These are phyloP conservation scores for Petrolisthes cinctipes DNA, from an alignment of 2,888 invertebrate genomes.

Conservation along the genomic window DNA sequence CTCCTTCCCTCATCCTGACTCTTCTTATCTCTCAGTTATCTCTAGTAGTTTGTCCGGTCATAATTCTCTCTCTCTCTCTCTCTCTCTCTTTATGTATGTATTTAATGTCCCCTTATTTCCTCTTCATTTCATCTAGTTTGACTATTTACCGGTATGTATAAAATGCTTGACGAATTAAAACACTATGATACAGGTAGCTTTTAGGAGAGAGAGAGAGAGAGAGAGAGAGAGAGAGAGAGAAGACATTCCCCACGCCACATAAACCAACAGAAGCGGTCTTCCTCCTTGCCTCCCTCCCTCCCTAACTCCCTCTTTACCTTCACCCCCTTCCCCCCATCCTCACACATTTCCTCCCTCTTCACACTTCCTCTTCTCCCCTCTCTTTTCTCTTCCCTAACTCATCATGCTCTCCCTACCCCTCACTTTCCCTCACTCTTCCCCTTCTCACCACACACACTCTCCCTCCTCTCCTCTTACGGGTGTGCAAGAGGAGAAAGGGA, in stretches of 20 bases:
- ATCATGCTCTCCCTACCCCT: background rate
- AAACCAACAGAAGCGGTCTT: no score
- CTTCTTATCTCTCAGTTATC: background rate
- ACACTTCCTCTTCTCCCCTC: background rate
- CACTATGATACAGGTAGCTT: background rate
- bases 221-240: no score
- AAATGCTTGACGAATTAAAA: background rate
- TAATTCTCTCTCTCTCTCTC: conserved; percentile 16
- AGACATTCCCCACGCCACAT: no score
- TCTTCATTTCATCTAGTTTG: background rate
- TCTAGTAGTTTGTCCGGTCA: background rate
- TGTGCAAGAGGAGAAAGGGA: no score
- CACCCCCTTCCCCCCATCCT: background rate
- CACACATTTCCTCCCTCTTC: background rate
- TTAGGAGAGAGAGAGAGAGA: background rate
- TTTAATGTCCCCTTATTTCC: background rate
- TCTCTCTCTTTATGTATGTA: conserved; percentile 23
- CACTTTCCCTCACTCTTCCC: conserved; percentile 12
- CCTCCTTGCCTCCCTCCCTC: background rate
- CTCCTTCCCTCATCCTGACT: background rate
- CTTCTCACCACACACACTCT: no score
- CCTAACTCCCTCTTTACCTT: background rate
- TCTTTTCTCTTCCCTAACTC: background rate
- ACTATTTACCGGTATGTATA: background rate
- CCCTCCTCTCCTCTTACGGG: no score